Evolutionary conservation across 2,888 invertebrate genomes (phyloP).

Genomic region (Hypomecis atomaria): DNA sequence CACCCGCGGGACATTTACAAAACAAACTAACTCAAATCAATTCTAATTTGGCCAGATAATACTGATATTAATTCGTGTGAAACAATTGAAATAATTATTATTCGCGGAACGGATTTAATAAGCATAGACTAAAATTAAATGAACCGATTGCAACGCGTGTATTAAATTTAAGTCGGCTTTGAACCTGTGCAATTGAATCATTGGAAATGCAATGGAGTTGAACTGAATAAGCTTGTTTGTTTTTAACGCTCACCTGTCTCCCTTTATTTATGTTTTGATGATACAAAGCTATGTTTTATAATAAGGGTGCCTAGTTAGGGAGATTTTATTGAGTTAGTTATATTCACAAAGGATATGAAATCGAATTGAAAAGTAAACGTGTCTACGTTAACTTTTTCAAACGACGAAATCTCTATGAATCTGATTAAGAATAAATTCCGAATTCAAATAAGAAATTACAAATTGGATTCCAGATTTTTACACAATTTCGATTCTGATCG

Average conservation of each 20-base stretch:
- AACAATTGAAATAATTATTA: constrained; percentile 43
- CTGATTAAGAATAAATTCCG: constrained; percentile 11
- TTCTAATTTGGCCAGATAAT: constrained; percentile 43
- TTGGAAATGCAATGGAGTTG: constrained; percentile 40
- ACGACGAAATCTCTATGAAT: constrained; percentile 3
- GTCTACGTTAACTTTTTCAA: neutral
- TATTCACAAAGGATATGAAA: neutral
- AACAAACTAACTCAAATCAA: constrained; percentile 42
- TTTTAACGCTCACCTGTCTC: constrained; percentile 10
- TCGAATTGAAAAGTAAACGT: neutral
- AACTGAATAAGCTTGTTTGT: constrained; percentile 31
- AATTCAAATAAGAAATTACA: constrained; percentile 19
- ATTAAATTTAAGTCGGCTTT: constrained; percentile 53
- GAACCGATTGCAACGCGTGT: constrained; percentile 49
- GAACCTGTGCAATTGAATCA: constrained; percentile 51
- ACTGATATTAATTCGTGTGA: constrained; percentile 43
- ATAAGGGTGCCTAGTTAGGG: neutral
- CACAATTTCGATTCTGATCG: constrained; percentile 26
- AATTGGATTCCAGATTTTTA: constrained; percentile 22
- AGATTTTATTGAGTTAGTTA: constrained; percentile 1
- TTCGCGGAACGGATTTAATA: constrained; percentile 51
- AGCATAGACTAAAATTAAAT: constrained; percentile 52
- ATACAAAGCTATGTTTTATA: constrained; percentile 9
- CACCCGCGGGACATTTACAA: constrained; percentile 49
- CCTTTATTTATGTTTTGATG: constrained; percentile 27